Evolutionary conservation across 2,888 invertebrate species (phyloP).

Genomic region (Heliothis peltigera): DNA sequence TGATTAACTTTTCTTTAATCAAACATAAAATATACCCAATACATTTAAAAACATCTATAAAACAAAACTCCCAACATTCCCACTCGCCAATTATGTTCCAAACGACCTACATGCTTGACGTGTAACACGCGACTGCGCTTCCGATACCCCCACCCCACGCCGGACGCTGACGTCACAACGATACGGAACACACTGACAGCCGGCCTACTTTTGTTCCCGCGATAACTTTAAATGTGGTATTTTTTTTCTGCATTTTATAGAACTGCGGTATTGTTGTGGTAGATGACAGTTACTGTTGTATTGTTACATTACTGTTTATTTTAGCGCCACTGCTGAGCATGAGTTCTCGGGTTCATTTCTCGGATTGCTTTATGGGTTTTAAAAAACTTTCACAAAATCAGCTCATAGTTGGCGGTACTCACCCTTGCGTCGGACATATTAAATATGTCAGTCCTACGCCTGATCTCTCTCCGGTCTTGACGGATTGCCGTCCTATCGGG

Average conservation of each 20-base stretch:
- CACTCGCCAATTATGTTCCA: slow-evolving; percentile 48
- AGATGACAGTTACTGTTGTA: slow-evolving; percentile 16
- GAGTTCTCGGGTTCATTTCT: too few relatives aligned
- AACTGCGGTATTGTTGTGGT: slow-evolving; percentile 14
- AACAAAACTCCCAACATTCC: not conserved
- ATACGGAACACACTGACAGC: slow-evolving; percentile 60
- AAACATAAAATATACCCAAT: not conserved
- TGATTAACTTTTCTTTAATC: not conserved
- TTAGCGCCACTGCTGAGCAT: too few relatives aligned
- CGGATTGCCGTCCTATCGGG: too few relatives aligned
- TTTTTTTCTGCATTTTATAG: slow-evolving; percentile 48
- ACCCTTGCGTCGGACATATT: too few relatives aligned
- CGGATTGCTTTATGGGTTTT: too few relatives aligned
- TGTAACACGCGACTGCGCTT: slow-evolving; percentile 63
- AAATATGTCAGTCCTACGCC: too few relatives aligned
- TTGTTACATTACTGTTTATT: not conserved
- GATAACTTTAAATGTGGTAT: slow-evolving; percentile 56
- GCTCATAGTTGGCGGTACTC: too few relatives aligned
- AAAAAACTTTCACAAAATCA: too few relatives aligned
- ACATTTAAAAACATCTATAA: slow-evolving; percentile 2
- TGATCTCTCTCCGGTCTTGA: too few relatives aligned
- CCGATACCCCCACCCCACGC: slow-evolving; percentile 49
- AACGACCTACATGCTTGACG: slow-evolving; percentile 67
- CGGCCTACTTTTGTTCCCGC: slow-evolving; percentile 63
- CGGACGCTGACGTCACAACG: slow-evolving; percentile 63